phyloP scores from a whole-genome alignment of 2,797 vertebrate species.

The Sebastes oblongus region DNA sequence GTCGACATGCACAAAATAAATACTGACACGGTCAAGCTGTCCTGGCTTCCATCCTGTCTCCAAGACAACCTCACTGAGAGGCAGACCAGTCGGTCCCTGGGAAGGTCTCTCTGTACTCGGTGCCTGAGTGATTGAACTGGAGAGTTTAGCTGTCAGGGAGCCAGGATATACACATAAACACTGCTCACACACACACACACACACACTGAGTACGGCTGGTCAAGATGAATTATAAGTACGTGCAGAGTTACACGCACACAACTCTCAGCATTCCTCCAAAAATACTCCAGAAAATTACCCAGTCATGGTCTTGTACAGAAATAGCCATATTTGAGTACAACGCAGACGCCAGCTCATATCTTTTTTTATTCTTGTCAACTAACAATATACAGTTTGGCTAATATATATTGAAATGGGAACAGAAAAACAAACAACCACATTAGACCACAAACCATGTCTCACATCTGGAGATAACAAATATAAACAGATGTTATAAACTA shows the following conservation, averaged over 20 bases:
- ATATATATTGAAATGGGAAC: neutral
- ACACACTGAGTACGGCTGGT: conserved; percentile 2
- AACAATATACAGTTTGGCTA: neutral
- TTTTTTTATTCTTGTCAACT: conserved; percentile 1
- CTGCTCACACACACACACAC: neutral
- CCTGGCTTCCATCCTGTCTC: conserved; percentile 12
- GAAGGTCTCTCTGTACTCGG: conserved; percentile 29
- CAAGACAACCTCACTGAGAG: conserved; percentile 1
- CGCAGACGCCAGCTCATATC: neutral
- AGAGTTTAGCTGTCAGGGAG: conserved; percentile 31
- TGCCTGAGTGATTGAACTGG: conserved; percentile 17
- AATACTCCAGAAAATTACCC: conserved; percentile 37
- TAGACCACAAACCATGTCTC: neutral
- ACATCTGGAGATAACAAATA: neutral
- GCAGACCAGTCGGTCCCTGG: neutral
- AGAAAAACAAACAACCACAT: neutral
- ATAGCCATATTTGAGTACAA: conserved; percentile 42
- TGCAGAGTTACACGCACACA: conserved; percentile 6
- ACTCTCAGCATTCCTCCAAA: conserved; percentile 46
- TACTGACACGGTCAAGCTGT: conserved; percentile 2
- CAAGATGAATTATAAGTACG: conserved; percentile 15
- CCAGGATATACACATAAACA: conserved; percentile 22
- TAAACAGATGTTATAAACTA: neutral
- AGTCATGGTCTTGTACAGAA: conserved; percentile 3
- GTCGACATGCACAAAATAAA: neutral